Percentiles rank a stretch among this genome's conserved stretches.
These are phyloP conservation scores for Fringilla coelebs DNA, from an alignment of 2,797 vertebrate genomes.

Conservation along the genomic window DNA sequence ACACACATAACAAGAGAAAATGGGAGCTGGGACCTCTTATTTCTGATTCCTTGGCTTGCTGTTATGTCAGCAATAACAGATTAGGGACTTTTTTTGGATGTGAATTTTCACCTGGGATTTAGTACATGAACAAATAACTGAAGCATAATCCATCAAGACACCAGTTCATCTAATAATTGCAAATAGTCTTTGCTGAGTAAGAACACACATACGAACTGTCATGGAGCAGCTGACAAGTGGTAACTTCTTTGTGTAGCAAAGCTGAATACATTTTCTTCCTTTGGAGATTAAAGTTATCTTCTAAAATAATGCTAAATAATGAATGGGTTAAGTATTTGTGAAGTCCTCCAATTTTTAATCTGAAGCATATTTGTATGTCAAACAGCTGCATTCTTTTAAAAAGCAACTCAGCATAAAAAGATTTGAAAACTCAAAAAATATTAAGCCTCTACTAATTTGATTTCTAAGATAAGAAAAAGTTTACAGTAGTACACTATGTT, in stretches of 20 bases:
- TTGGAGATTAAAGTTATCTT: neutral
- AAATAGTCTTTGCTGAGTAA: neutral
- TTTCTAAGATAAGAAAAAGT: neutral
- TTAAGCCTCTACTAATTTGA: neutral
- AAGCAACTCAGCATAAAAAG: neutral
- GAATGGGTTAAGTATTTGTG: neutral
- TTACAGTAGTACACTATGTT: neutral
- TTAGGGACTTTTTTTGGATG: neutral
- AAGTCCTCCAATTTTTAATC: constrained; percentile 4
- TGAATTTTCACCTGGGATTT: neutral
- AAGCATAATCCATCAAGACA: neutral
- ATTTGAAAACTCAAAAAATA: neutral
- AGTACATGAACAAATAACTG: neutral
- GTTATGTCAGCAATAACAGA: neutral
- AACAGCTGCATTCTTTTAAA: neutral
- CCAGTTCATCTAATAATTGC: neutral
- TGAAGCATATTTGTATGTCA: neutral
- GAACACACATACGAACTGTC: neutral
- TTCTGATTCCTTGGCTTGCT: neutral
- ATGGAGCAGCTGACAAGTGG: neutral
- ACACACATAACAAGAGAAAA: neutral
- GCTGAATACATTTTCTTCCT: neutral
- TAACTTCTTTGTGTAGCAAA: neutral
- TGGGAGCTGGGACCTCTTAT: neutral
- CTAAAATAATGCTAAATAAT: constrained; percentile 5